Conservation (phyloP, 2,888 invertebrate genomes). For the Pachliopta kotzebuea region DNA sequence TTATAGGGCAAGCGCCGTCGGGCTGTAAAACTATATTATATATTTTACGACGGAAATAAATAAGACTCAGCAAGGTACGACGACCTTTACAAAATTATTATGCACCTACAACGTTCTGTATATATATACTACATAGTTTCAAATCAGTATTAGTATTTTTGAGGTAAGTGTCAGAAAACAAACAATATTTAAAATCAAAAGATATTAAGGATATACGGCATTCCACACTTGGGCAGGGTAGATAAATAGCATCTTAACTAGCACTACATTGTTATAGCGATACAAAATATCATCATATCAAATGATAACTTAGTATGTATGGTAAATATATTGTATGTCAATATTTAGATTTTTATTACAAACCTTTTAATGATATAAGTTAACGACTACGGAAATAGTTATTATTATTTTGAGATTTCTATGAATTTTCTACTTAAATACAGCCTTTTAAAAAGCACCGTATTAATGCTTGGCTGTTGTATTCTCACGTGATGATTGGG, state of each 20-base stretch:
- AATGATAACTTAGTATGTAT: too few species aligned
- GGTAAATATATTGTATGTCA: too few species aligned
- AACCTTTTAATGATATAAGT: neutral
- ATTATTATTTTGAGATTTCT: neutral
- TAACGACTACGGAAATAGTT: neutral
- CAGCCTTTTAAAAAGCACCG: slow-evolving; percentile 12
- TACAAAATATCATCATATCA: too few species aligned
- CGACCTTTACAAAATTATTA: slow-evolving; percentile 18
- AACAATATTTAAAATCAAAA: too few species aligned
- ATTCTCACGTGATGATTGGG: slow-evolving; percentile 27
- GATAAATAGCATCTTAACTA: too few species aligned
- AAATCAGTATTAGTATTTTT: neutral
- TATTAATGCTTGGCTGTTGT: slow-evolving; percentile 12
- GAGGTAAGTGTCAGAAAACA: neutral
- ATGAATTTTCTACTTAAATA: slow-evolving; percentile 4
- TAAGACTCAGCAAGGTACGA: slow-evolving; percentile 35
- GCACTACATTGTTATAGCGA: too few species aligned
- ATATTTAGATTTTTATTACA: too few species aligned
- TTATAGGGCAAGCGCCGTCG: slow-evolving; percentile 68
- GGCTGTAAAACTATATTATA: slow-evolving; percentile 65
- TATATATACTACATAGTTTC: neutral
- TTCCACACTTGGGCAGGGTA: too few species aligned
- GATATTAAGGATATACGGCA: too few species aligned
- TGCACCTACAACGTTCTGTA: neutral
- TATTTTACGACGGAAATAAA: slow-evolving; percentile 65